phyloP scores from a whole-genome alignment of 1,140 invertebrate species.

The Diploscapter pachys region DNA sequence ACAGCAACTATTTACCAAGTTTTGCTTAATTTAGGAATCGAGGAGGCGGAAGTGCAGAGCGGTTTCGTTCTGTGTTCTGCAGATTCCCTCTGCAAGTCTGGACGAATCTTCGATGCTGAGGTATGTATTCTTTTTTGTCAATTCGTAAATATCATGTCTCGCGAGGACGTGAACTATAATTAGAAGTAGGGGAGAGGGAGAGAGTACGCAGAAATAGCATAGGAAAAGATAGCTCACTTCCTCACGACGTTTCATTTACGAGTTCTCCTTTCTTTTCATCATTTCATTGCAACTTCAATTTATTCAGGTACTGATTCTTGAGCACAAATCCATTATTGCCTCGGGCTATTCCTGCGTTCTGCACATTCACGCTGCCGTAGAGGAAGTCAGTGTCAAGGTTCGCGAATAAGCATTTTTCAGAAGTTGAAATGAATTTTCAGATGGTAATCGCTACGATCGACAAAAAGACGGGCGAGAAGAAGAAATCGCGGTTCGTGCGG shows the following conservation, averaged over 20 bases:
- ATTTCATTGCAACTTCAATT: conserved; percentile 7
- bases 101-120: conserved; percentile 94
- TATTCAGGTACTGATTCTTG: conserved; percentile 83
- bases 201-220: not conserved
- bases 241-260: not conserved
- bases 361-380: conserved; percentile 96
- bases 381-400: conserved; percentile 94
- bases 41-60: conserved; percentile 86
- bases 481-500: conserved; percentile 95
- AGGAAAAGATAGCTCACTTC: not conserved
- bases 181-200: conserved; percentile 4
- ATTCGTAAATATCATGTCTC: conserved; percentile 63
- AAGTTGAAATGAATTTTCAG: conserved; percentile 46
- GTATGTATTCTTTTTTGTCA: conserved; percentile 43
- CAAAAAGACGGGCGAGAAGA: conserved; percentile 95
- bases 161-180: conserved; percentile 11
- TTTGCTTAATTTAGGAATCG: conserved; percentile 69
- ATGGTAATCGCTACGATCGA: conserved; percentile 91
- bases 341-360: conserved; percentile 97
- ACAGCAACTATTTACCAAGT: too few relatives aligned
- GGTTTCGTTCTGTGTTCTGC: conserved; percentile 96
- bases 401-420: conserved; percentile 45
- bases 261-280: not conserved
- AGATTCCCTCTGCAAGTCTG: conserved; percentile 86
- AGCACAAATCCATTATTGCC: conserved; percentile 99